A percentile compares a stretch with the other conserved stretches of the same genome.
Conservation (phyloP, 2,797 vertebrate species). For the Poecilia gillii region DNA sequence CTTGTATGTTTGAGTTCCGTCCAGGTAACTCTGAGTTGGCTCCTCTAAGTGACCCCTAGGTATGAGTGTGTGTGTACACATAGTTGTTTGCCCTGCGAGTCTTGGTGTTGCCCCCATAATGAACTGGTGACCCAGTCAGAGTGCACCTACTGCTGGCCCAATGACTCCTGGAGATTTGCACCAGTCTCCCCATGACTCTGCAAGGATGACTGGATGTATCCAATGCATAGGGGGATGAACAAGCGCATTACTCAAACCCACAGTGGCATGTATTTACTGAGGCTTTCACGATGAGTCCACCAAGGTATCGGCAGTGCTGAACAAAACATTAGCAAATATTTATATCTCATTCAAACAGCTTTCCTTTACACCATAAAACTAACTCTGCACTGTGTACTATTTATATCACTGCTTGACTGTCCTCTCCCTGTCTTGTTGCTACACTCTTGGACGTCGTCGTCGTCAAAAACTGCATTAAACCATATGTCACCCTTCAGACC, state of each 20-base stretch:
- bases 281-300: neutral
- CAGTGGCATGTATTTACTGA: neutral
- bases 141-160: neutral
- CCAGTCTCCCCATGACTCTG: neutral
- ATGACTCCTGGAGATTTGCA: neutral
- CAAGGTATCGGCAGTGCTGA: neutral
- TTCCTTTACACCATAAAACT: conserved; percentile 20
- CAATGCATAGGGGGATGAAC: neutral
- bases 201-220: neutral
- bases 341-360: conserved; percentile 17
- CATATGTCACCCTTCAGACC: conserved; percentile 47
- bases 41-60: neutral
- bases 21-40: neutral
- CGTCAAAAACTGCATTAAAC: conserved; percentile 48
- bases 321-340: conserved; percentile 35
- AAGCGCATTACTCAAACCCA: neutral
- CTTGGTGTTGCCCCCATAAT: neutral
- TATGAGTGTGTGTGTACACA: neutral
- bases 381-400: conserved; percentile 17
- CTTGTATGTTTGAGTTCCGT: neutral
- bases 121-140: neutral
- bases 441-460: conserved; percentile 21
- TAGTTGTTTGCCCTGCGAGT: neutral
- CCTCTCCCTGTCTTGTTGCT: conserved; percentile 40
- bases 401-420: conserved; percentile 42